These are phyloP conservation scores for Nettapus auritus DNA, from an alignment of 2,113 vertebrate species.

Conservation along the genomic window DNA sequence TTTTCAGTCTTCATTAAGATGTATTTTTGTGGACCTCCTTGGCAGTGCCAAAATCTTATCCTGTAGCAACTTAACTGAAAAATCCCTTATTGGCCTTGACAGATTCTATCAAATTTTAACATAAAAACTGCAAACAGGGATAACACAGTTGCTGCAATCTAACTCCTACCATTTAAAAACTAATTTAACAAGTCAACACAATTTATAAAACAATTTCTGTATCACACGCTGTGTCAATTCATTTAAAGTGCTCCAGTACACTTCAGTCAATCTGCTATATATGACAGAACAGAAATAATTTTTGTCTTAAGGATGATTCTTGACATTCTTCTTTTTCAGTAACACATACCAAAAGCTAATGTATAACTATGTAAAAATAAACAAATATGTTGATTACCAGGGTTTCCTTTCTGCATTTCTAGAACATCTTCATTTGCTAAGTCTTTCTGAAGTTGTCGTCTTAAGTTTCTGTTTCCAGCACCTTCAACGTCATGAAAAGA, in stretches of 20 bases:
- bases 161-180: background rate
- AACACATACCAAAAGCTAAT: background rate
- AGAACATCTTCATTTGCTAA: constrained; percentile 57
- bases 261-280: background rate
- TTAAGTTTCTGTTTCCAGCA: constrained; percentile 64
- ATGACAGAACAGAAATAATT: background rate
- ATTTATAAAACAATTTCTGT: background rate
- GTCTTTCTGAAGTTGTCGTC: constrained; percentile 71
- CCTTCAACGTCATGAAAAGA: constrained; percentile 72
- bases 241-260: background rate
- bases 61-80: background rate
- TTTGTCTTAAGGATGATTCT: background rate
- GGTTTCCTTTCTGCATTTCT: constrained; percentile 66
- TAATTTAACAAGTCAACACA: background rate
- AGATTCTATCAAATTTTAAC: background rate
- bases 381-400: constrained; percentile 71
- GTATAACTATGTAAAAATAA: background rate
- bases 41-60: background rate
- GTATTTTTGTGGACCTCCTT: fast-evolving
- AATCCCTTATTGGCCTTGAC: background rate
- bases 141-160: background rate
- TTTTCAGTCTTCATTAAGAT: background rate
- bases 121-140: background rate
- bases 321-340: background rate
- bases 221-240: background rate